These are phyloP conservation scores for Leucania comma DNA, from an alignment of 2,888 invertebrate species.

Conservation along the genomic window DNA sequence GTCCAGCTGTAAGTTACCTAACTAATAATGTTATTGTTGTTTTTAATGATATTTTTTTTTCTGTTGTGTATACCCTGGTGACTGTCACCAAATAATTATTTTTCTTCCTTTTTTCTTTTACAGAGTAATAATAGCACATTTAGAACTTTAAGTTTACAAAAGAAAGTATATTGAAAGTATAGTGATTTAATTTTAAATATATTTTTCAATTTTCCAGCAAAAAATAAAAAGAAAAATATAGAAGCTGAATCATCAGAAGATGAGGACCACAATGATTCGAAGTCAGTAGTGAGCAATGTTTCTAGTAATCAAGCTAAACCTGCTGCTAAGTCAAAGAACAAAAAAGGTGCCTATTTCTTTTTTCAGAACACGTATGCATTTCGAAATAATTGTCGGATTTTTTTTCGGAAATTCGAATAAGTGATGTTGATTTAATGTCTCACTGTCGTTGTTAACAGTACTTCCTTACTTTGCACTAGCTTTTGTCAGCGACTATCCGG, in stretches of 20 bases:
- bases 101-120: no score
- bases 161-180: no score
- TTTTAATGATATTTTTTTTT: no score
- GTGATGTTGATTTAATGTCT: neutral
- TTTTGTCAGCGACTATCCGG: no score
- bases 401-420: neutral
- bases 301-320: conserved; percentile 79
- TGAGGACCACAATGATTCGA: conserved; percentile 81
- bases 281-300: conserved; percentile 82
- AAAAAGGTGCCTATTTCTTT: conserved; percentile 76
- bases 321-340: conserved; percentile 75
- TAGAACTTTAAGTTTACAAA: neutral
- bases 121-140: neutral
- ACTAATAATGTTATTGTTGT: no score
- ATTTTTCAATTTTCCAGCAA: conserved; percentile 70
- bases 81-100: no score
- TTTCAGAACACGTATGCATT: neutral
- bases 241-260: conserved; percentile 90
- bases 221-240: conserved; percentile 85
- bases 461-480: no score
- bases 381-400: no score
- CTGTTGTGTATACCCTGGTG: no score
- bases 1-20: no score
- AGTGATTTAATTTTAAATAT: neutral
- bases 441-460: neutral